phyloP scores from a whole-genome alignment of 2,888 invertebrate species.

The Cancer borealis region DNA sequence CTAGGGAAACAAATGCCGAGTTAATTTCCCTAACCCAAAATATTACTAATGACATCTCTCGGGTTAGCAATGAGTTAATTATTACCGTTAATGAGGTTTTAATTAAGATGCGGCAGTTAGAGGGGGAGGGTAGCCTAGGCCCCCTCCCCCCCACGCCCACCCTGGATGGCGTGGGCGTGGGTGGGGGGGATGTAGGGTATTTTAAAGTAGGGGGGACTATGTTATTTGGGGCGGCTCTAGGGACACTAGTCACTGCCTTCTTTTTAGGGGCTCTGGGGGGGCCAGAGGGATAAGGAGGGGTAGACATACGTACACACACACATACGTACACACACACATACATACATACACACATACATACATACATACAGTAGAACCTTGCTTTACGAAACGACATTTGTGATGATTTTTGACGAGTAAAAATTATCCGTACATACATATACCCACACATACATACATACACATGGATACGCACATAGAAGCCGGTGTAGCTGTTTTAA shows the following conservation, averaged over 20 bases:
- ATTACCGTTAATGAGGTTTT: too few species aligned
- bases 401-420: not conserved
- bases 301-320: slow-evolving; percentile 16
- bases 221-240: slow-evolving; percentile 68
- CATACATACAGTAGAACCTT: not conserved
- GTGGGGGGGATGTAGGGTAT: slow-evolving; percentile 50
- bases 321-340: slow-evolving; percentile 3
- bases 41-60: too few species aligned
- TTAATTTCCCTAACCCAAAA: too few species aligned
- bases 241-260: slow-evolving; percentile 57
- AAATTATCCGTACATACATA: not conserved
- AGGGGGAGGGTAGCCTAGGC: not conserved
- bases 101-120: too few species aligned
- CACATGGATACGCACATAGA: not conserved
- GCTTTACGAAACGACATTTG: too few species aligned
- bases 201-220: slow-evolving; percentile 53
- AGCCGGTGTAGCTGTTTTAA: not conserved
- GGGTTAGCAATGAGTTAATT: too few species aligned
- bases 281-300: not conserved
- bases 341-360: not conserved
- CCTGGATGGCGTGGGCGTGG: not conserved
- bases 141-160: not conserved
- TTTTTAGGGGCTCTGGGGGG: slow-evolving; percentile 46
- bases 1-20: too few species aligned
- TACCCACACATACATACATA: not conserved